Percentiles rank a stretch among this genome's conserved stretches.
Evolutionary conservation across 2,797 vertebrate genomes (phyloP).

Genomic region (Catostomus latipinnis): DNA sequence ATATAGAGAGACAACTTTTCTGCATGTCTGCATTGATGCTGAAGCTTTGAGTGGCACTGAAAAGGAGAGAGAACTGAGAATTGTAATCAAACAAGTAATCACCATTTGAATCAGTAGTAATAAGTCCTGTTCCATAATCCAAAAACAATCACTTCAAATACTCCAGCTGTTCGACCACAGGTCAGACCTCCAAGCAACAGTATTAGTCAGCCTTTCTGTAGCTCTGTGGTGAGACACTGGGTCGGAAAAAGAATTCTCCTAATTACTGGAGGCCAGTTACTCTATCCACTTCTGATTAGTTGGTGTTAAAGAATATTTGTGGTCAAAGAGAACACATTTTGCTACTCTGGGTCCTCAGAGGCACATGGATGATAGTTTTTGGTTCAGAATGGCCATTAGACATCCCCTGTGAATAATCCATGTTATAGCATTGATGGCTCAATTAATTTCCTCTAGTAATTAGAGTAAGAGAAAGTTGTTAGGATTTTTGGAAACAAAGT

Average conservation of each 20-base stretch:
- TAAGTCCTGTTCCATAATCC: constrained; percentile 39
- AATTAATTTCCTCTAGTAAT: constrained; percentile 71
- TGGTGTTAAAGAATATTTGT: constrained; percentile 74
- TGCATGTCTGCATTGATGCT: constrained; percentile 10
- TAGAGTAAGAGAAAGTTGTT: constrained; percentile 59
- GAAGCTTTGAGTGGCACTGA: not conserved
- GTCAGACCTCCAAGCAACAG: constrained; percentile 44
- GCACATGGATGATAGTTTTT: constrained; percentile 60
- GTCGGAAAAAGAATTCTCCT: constrained; percentile 58
- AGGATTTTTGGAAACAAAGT: constrained; percentile 47
- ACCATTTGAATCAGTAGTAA: constrained; percentile 33
- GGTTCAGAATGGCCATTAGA: constrained; percentile 60
- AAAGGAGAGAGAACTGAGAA: constrained; percentile 9
- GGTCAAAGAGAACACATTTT: constrained; percentile 74
- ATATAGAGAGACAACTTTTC: constrained; percentile 35
- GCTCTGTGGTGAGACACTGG: constrained; percentile 49
- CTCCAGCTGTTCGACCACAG: constrained; percentile 31
- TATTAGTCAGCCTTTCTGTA: constrained; percentile 50
- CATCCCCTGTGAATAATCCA: constrained; percentile 57
- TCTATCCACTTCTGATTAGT: constrained; percentile 69
- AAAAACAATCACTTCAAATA: constrained; percentile 39
- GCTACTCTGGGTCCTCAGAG: constrained; percentile 69
- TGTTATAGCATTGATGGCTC: constrained; percentile 57
- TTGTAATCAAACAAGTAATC: constrained; percentile 53
- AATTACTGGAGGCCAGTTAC: constrained; percentile 53